A percentile compares a stretch with the other conserved stretches of the same genome.
Conservation (phyloP, 1,140 invertebrate species). For the Euura saliciscinereae region DNA sequence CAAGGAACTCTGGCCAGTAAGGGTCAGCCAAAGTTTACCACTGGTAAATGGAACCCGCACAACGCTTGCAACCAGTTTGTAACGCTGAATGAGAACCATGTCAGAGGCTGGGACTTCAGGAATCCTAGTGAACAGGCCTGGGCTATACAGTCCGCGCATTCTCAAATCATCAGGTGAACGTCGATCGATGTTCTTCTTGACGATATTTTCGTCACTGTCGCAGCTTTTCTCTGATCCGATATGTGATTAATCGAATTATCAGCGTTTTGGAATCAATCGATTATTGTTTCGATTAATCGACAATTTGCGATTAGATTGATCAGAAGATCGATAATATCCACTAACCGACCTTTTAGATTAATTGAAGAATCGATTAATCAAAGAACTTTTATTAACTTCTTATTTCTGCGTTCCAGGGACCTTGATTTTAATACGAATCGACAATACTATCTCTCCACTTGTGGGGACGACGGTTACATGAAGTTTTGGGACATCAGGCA, state of each 20-base stretch:
- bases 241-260: too few species aligned
- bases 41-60: slow-evolving; percentile 93
- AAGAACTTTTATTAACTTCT: not conserved
- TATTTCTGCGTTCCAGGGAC: slow-evolving; percentile 65
- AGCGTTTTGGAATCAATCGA: slow-evolving; percentile 2
- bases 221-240: too few species aligned
- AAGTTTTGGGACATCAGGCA: slow-evolving; percentile 97
- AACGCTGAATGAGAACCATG: slow-evolving; percentile 80
- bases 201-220: not conserved
- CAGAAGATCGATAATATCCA: too few species aligned
- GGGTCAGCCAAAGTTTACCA: slow-evolving; percentile 77
- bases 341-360: too few species aligned
- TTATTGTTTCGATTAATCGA: too few species aligned
- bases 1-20: slow-evolving; percentile 66
- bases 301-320: too few species aligned
- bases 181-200: slow-evolving; percentile 3
- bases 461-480: slow-evolving; percentile 92
- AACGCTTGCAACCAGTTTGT: slow-evolving; percentile 86
- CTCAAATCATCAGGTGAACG: slow-evolving; percentile 74
- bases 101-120: slow-evolving; percentile 88
- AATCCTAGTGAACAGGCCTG: slow-evolving; percentile 74
- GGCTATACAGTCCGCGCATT: slow-evolving; percentile 86
- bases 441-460: slow-evolving; percentile 91
- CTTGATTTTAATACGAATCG: slow-evolving; percentile 97
- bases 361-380: too few species aligned